A percentile compares a stretch with the other conserved stretches of the same genome.
Conservation (phyloP, 2,113 vertebrate species). For the Phrynosoma blainvillii region DNA sequence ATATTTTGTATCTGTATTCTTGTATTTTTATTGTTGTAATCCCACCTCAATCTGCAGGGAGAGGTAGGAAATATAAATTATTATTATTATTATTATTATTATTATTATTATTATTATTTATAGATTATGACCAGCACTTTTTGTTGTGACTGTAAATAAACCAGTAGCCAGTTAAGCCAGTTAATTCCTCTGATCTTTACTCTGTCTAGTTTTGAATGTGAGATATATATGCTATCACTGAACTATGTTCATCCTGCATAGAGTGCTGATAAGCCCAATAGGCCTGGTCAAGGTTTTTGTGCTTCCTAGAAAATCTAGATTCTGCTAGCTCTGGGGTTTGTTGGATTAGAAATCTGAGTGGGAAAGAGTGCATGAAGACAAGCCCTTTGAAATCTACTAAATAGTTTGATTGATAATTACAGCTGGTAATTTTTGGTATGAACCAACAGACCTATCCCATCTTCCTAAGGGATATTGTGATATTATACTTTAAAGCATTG, state of each 20-base stretch:
- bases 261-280: background rate
- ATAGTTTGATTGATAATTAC: background rate
- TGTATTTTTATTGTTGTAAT: too few species aligned
- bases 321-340: background rate
- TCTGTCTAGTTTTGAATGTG: too few species aligned
- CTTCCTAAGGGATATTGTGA: slow-evolving; percentile 1
- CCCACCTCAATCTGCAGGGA: too few species aligned
- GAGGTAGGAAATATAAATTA: too few species aligned
- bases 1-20: too few species aligned
- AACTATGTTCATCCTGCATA: background rate
- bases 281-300: background rate
- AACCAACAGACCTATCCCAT: background rate
- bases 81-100: too few species aligned
- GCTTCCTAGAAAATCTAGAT: background rate
- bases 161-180: too few species aligned
- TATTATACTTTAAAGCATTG: background rate
- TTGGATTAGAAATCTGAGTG: background rate
- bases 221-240: background rate
- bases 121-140: too few species aligned
- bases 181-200: too few species aligned
- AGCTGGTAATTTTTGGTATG: background rate
- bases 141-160: too few species aligned
- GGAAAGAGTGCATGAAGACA: background rate
- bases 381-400: background rate
- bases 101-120: too few species aligned